These are phyloP conservation scores for Plebejus argus DNA, from an alignment of 2,888 invertebrate genomes.

Conservation along the genomic window DNA sequence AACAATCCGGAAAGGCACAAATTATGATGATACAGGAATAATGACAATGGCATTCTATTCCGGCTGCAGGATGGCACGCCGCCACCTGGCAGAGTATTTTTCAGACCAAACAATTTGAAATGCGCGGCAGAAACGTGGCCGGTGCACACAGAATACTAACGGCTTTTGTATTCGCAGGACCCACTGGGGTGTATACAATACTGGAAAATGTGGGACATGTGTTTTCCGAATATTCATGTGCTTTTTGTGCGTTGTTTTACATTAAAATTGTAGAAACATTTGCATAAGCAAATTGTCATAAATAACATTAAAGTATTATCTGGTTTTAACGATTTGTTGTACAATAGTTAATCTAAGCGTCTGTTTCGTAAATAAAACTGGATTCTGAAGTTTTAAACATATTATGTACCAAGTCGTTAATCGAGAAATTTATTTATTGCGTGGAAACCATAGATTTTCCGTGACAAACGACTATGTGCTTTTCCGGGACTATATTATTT, in stretches of 20 bases:
- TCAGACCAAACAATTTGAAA: constrained; percentile 29
- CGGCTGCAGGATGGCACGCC: constrained; percentile 1
- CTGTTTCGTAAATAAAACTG: too few relatives aligned
- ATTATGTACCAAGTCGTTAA: too few relatives aligned
- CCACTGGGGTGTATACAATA: neutral
- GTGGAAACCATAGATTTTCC: too few relatives aligned
- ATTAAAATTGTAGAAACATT: too few relatives aligned
- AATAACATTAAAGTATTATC: too few relatives aligned
- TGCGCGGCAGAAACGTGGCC: constrained; percentile 29
- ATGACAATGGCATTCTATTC: constrained; percentile 18
- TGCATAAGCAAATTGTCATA: too few relatives aligned
- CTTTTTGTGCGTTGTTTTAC: neutral
- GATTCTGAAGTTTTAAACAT: too few relatives aligned
- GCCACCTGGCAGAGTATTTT: constrained; percentile 30
- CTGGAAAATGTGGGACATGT: neutral
- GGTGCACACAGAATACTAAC: constrained; percentile 29
- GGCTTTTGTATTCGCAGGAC: constrained; percentile 28
- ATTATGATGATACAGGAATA: constrained; percentile 20
- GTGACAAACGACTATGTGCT: too few relatives aligned
- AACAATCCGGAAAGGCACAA: neutral
- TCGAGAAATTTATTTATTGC: too few relatives aligned
- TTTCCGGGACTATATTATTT: too few relatives aligned
- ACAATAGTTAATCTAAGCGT: too few relatives aligned
- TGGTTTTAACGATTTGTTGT: too few relatives aligned
- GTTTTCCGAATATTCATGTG: neutral